Evolutionary conservation across 2,888 invertebrate species (phyloP).

Genomic region (Agonopterix arenella): DNA sequence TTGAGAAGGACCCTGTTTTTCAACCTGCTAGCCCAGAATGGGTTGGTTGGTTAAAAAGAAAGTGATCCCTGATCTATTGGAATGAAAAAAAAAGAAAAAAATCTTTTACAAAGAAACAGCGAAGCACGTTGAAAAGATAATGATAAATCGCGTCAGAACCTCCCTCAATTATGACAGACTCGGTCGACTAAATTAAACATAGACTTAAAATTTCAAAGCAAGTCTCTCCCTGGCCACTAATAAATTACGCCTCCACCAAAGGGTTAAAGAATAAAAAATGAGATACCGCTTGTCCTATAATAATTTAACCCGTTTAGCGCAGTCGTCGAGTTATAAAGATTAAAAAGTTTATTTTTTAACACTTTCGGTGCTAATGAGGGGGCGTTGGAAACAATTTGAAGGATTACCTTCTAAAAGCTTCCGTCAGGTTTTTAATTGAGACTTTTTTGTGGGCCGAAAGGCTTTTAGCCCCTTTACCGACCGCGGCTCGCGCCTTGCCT

Average conservation of each 20-base stretch:
- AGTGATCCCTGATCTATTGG: too few species aligned
- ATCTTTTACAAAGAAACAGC: background rate
- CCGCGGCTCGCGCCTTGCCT: conserved; percentile 49
- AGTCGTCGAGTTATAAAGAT: conserved; percentile 74
- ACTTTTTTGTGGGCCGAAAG: conserved; percentile 72
- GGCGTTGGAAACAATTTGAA: conserved; percentile 77
- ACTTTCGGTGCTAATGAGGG: conserved; percentile 76
- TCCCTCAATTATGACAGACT: conserved; percentile 52
- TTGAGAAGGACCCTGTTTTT: too few species aligned
- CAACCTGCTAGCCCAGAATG: too few species aligned
- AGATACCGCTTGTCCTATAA: conserved; percentile 66
- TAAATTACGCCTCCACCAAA: conserved; percentile 55
- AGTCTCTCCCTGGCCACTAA: conserved; percentile 51
- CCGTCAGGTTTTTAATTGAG: conserved; percentile 77
- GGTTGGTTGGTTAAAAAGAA: background rate
- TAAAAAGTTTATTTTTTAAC: conserved; percentile 77
- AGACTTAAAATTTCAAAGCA: conserved; percentile 55
- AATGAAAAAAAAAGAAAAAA: background rate
- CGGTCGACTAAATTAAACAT: conserved; percentile 53
- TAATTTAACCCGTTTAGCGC: conserved; percentile 74
- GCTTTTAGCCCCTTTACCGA: conserved; percentile 72
- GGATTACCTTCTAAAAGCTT: conserved; percentile 78
- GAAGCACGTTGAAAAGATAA: background rate
- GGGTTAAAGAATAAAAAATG: conserved; percentile 67
- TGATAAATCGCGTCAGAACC: conserved; percentile 42